phyloP scores from a whole-genome alignment of 2,888 invertebrate species.

The Metalampra italica region DNA sequence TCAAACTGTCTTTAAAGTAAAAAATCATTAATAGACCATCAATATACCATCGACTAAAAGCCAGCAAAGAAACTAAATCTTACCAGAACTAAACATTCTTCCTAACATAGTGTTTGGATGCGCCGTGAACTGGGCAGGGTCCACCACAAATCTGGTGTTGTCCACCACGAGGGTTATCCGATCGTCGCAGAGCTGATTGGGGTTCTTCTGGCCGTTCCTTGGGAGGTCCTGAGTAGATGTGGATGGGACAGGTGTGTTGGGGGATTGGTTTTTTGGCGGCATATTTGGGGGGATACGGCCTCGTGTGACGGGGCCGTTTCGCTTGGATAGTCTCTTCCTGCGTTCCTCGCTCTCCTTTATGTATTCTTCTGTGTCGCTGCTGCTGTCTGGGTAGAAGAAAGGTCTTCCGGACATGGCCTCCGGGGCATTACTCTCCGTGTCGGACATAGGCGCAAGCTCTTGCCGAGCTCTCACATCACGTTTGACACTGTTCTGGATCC shows the following conservation, averaged over 20 bases:
- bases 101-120: constrained; percentile 99
- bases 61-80: constrained; percentile 11
- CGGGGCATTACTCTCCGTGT: constrained; percentile 54
- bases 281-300: constrained; percentile 42
- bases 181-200: constrained; percentile 79
- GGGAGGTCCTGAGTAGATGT: constrained; percentile 55
- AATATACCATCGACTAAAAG: neutral
- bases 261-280: constrained; percentile 59
- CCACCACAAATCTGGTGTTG: constrained; percentile 92
- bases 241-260: constrained; percentile 51
- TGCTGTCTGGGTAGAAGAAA: constrained; percentile 82
- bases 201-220: constrained; percentile 45
- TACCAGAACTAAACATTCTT: constrained; percentile 96
- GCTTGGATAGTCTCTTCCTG: constrained; percentile 73
- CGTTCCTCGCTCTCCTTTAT: constrained; percentile 83
- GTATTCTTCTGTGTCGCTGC: constrained; percentile 92
- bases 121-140: constrained; percentile 93
- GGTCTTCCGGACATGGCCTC: constrained; percentile 65
- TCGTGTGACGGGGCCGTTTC: constrained; percentile 53
- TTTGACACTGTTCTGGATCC: constrained; percentile 38
- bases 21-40: no score
- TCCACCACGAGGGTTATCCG: constrained; percentile 97
- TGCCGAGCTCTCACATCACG: constrained; percentile 66
- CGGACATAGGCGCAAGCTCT: constrained; percentile 64
- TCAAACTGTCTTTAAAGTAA: no score